Evolutionary conservation across 2,888 invertebrate species (phyloP), one percentile per base, ranked within the genome.

Genomic region (Trilocha varians): DNA sequence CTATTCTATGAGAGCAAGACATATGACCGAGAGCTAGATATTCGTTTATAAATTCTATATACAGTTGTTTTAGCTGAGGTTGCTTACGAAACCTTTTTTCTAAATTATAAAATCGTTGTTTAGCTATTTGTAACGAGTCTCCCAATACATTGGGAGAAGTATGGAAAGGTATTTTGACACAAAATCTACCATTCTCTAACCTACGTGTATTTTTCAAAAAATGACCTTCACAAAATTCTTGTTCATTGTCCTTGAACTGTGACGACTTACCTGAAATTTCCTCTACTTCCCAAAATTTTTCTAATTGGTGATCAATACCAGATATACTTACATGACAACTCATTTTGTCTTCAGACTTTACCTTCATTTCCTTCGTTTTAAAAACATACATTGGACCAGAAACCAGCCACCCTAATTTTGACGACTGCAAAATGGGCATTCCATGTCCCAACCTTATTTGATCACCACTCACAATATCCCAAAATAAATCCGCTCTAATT

Each of bases 351-450:
- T 41, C 18, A 16, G 38, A 13, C 4, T 15, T n/a, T 33, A 32
- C 5, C 13, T 40, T 32, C 13, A 36, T 4, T 1, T 3, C 5
- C 8, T 18, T 18, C 8, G 18, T 18, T 18, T 18, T 4, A 8
- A 5, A 18, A 4, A 18, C n/a, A n/a, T n/a, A n/a, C n/a, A 55
- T 41, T 3, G 55, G 49, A 33, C 62, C 58, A 0, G 53, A 44
- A 15, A 62, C 39, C 14, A 59, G 6, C 59, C 57, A 62, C 5
- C 59, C 57, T 11, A 59, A 16, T 2, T 50, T n/a, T 0, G 59
- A 40, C 13, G 34, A 49, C 34, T 38, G 37, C 13, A 58, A 34
- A 3, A 43, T 49, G n/a, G 55, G 50, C 13, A 36, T 45, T 2
- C 48, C 36, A 1, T 37, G 14, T 15, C 57, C 55, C 5, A 62